Base-by-base conservation (phyloP, 2,888 invertebrate genomes). In the Saturnia pavonia region DNA sequence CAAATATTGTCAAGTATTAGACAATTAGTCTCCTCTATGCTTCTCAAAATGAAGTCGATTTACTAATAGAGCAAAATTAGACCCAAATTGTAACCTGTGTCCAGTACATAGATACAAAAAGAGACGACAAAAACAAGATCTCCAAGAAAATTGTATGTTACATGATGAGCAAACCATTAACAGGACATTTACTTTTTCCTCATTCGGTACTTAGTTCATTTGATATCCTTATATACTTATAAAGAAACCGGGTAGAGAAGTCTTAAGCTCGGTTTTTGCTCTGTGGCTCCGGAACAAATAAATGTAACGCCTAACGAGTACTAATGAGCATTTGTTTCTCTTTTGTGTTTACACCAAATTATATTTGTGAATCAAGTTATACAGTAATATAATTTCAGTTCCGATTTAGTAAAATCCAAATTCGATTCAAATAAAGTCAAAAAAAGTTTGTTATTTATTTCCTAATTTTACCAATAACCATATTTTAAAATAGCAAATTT, bases 171-270 rank as follows among this genome's bases (percentile, higher is more conserved):
- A 27, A 27, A 11, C 57, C 57, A 60, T 60, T 60, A 60, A 14
- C 25, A 7, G 25, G 25, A 27, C 27, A 60, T 27, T 60, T 27
- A 12, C 27, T 60, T 60, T 27, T 60, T 14, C 27, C 19, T 60
- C 27, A 6, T 25, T 60, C 27, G 25, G 1, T 57, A 25, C 57
- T 22, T 57, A 57, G 57, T 25, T 57, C 57, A 60, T 60, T 25
- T 60, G 57, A 60, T 60, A 60, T 65, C 65, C 40, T 40, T 40
- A 60, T 60, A 60, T 65, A 40, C 40, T 40, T 40, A 65, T 40
- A 40, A 11, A 40, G 65, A 34, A 40, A 40, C n/a, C 14, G 65
- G 19, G 7, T 19, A 40, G n/a, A 40, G n/a, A 40, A 65, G 65
- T 65, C 34, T 34, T 34, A 14, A 27, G 65, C 8, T 34, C 22